Base-by-base conservation (phyloP, 2,113 vertebrate species). In the Sceloporus undulatus region DNA sequence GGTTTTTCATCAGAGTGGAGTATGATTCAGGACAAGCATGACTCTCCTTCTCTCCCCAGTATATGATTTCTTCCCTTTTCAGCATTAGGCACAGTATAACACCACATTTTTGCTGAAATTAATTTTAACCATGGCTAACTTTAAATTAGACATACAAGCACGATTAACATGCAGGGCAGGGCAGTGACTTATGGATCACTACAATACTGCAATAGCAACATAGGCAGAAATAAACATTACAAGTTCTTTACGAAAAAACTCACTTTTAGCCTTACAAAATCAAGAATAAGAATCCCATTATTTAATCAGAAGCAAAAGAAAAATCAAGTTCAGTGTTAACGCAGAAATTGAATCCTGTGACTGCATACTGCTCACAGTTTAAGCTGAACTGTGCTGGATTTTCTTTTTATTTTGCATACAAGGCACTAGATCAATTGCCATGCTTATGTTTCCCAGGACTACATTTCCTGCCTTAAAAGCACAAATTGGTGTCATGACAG, bases 381-480 rank as follows among this genome's bases (percentile, higher is more conserved):
- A 87, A 68, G 65, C 38, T 48, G 27, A 18, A 65, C 23, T 10
- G 5, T 75, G 40, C 19, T 34, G 56, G 29, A 66, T 76, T 82
- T 62, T 62, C 59, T 62, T 62, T 88, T 76, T 65, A 27, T 82
- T 82, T 82, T 76, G 80, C 70, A 82, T 23, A 48, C 73, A 88
- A 66, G 59, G 71, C 79, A 34, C 21, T 66, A 76, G 70, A 38
- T 66, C 71, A 82, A 75, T 34, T 62, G 70, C 75, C 79, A 82
- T 42, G 73, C 79, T 82, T 83, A 16, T 27, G 75, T 42, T 87
- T 87, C 73, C 80, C 73, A 88, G 80, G n/a, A 38, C 71, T 38
- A 21, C n/a, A 38, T 54, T 88, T 88, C 87, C 80, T 76, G 73
- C 87, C 73, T 76, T 54, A 52, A 88, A 83, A 88, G 87, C 59